Evolutionary conservation across 2,797 vertebrate species (phyloP).

Genomic region (Sebastolobus alascanus): DNA sequence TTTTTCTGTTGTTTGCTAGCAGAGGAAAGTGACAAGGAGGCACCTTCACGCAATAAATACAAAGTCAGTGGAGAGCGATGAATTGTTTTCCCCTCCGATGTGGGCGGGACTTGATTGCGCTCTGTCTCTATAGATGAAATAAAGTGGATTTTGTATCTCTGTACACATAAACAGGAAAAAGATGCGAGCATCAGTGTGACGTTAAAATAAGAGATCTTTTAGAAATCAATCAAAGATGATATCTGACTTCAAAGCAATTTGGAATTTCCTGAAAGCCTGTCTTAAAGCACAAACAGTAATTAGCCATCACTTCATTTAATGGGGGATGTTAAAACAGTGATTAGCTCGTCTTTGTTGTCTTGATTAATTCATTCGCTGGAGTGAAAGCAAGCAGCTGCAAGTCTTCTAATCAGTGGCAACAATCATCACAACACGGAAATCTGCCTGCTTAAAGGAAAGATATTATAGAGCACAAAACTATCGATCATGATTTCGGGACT

Average conservation of each 20-base stretch:
- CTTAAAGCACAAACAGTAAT: constrained; percentile 70
- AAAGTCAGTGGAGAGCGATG: too few relatives aligned
- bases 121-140: background rate
- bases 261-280: constrained; percentile 48
- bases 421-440: constrained; percentile 69
- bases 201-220: constrained; percentile 25
- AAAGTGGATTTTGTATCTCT: constrained; percentile 19
- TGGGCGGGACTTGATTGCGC: too few relatives aligned
- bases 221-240: constrained; percentile 36
- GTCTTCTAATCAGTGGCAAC: constrained; percentile 74
- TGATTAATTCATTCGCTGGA: constrained; percentile 74
- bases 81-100: too few relatives aligned
- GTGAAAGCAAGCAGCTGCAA: constrained; percentile 80
- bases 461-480: constrained; percentile 12
- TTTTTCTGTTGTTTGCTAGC: too few relatives aligned
- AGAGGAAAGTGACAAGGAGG: too few relatives aligned
- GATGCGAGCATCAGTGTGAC: constrained; percentile 11
- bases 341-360: constrained; percentile 81
- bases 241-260: constrained; percentile 53
- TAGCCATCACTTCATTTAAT: constrained; percentile 79
- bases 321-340: constrained; percentile 79
- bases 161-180: constrained; percentile 8
- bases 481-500: constrained; percentile 25
- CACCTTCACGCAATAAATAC: too few relatives aligned
- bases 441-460: constrained; percentile 47